Conservation (phyloP, 1,140 invertebrate genomes). For the Elymnias hypermnestra region DNA sequence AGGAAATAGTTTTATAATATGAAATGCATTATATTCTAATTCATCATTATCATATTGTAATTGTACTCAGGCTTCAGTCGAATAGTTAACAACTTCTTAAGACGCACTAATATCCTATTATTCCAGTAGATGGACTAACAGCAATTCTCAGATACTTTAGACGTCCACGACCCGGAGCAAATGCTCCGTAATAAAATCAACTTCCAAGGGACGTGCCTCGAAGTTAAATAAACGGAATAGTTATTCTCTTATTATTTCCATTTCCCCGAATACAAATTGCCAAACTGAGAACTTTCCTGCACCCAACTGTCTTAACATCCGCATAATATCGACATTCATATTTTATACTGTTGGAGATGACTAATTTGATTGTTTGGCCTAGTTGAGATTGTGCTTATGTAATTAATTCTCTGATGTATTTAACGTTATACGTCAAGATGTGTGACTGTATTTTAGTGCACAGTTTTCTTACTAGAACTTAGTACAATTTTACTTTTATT, state of each 20-base stretch:
- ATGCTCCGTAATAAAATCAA: conserved; percentile 27
- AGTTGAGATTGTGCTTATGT: no score
- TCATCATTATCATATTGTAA: no score
- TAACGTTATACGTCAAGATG: no score
- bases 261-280: conserved; percentile 24
- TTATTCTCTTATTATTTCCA: conserved; percentile 27
- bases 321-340: conserved; percentile 18
- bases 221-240: conserved; percentile 27
- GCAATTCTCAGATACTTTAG: conserved; percentile 17
- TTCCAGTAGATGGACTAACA: conserved; percentile 11
- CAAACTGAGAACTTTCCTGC: conserved; percentile 19
- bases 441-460: no score
- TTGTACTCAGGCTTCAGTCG: no score
- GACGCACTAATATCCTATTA: conserved; percentile 1
- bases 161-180: conserved; percentile 14
- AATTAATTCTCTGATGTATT: no score
- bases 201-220: conserved; percentile 21
- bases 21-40: no score
- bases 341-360: conserved; percentile 8
- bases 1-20: no score
- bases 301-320: conserved; percentile 14
- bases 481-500: no score
- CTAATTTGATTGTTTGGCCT: no score
- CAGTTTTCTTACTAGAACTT: no score
- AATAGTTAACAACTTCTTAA: conserved; percentile 5